Evolutionary conservation across 2,797 vertebrate species (phyloP).

Genomic region (Onychomys leucogaster): DNA sequence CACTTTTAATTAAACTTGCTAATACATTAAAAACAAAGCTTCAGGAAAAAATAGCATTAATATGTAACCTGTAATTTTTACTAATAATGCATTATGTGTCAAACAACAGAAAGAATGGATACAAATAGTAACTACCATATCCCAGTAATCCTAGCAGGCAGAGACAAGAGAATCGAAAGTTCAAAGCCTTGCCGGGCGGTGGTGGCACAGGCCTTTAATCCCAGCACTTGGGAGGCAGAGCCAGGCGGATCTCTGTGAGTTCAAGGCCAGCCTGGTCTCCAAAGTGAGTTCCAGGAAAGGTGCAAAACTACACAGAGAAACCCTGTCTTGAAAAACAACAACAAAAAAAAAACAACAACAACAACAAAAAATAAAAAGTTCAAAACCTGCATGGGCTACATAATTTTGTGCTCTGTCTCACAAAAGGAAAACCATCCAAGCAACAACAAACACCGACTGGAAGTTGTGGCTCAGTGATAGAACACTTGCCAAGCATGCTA

Average conservation of each 20-base stretch:
- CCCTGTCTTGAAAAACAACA: too few relatives aligned
- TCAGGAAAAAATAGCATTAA: background rate
- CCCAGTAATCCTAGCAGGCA: background rate
- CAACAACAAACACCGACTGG: background rate
- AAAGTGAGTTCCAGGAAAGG: too few relatives aligned
- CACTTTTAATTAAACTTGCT: background rate
- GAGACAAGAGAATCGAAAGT: background rate
- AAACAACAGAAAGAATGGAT: background rate
- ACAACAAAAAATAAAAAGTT: background rate
- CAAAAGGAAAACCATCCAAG: background rate
- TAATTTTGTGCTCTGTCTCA: background rate
- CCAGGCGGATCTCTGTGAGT: too few relatives aligned
- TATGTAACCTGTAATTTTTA: background rate
- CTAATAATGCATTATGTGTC: background rate
- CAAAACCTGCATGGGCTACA: background rate
- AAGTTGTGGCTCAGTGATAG: background rate
- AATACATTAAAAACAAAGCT: constrained; percentile 23
- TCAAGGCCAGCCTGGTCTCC: too few relatives aligned
- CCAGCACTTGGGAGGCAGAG: too few relatives aligned
- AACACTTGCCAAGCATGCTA: background rate
- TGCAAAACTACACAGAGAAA: too few relatives aligned
- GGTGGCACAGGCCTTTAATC: too few relatives aligned
- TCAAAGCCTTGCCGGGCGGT: too few relatives aligned
- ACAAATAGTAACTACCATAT: background rate
- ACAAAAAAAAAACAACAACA: too few relatives aligned